Percentiles rank a stretch among this genome's conserved stretches.
Conservation (phyloP, 2,888 invertebrate genomes). For the Dryomyza anilis region DNA sequence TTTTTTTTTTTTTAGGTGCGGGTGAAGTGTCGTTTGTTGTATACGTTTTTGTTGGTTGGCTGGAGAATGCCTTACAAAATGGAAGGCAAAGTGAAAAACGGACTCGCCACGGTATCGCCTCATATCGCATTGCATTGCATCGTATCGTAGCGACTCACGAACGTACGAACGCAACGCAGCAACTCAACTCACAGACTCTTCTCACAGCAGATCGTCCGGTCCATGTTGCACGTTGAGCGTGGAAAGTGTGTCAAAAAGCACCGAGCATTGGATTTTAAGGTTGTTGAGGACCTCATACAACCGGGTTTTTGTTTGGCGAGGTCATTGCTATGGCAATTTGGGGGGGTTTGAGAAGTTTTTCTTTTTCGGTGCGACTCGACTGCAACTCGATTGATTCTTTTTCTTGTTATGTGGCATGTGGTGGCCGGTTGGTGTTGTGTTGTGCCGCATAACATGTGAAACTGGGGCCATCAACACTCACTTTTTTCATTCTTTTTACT, state of each 20-base stretch:
- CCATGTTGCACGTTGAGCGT: too few relatives aligned
- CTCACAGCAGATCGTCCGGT: conserved; percentile 4
- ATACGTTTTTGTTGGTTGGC: too few relatives aligned
- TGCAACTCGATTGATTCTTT: conserved; percentile 24
- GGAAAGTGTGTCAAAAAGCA: conserved; percentile 33
- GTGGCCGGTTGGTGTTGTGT: too few relatives aligned
- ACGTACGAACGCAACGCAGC: too few relatives aligned
- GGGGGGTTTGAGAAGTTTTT: conserved; percentile 35
- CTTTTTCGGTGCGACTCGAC: conserved; percentile 31
- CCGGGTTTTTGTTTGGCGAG: conserved; percentile 16
- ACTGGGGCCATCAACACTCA: neutral
- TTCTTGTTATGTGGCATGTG: conserved; percentile 24
- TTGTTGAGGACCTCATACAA: neutral
- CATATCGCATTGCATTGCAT: too few relatives aligned
- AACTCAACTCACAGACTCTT: too few relatives aligned
- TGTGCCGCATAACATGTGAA: too few relatives aligned
- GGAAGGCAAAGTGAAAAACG: conserved; percentile 17
- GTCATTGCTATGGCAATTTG: conserved; percentile 26
- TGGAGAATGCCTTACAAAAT: too few relatives aligned
- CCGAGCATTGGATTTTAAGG: too few relatives aligned
- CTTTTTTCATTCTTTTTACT: neutral
- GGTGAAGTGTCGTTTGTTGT: conserved; percentile 19
- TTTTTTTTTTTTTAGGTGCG: too few relatives aligned
- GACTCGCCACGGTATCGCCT: too few relatives aligned
- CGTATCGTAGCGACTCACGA: too few relatives aligned